phyloP scores from a whole-genome alignment of 2,888 invertebrate genomes.

The Omphaloscelis lunosa region DNA sequence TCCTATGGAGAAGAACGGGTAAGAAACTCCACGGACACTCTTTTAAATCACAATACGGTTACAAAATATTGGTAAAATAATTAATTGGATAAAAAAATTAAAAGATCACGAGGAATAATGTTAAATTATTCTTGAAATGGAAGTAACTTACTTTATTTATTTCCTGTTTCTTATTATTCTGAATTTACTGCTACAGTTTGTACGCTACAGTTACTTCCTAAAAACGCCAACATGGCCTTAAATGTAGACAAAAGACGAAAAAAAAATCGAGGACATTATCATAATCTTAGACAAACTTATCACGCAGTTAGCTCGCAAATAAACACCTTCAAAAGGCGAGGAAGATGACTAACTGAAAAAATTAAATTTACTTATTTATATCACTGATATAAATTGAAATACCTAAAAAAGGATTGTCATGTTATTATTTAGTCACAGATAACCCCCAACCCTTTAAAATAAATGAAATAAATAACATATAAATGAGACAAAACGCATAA shows the following conservation, averaged over 20 bases:
- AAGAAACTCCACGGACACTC: too few relatives aligned
- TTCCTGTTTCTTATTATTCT: not conserved
- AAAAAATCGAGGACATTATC: not conserved
- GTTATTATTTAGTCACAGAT: constrained; percentile 63
- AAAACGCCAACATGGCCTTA: not conserved
- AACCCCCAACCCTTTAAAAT: constrained; percentile 63
- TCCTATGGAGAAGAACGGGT: too few relatives aligned
- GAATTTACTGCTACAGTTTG: not conserved
- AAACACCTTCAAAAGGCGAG: too few relatives aligned
- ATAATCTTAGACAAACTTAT: not conserved
- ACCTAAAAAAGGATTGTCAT: too few relatives aligned
- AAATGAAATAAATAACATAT: constrained; percentile 51
- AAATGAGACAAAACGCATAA: constrained; percentile 33
- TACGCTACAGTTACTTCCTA: not conserved
- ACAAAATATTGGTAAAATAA: too few relatives aligned
- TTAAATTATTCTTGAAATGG: not conserved
- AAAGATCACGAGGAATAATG: not conserved
- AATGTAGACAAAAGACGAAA: not conserved
- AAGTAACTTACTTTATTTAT: not conserved
- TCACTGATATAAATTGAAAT: too few relatives aligned
- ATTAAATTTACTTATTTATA: not conserved
- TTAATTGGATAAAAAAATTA: too few relatives aligned
- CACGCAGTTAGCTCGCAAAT: not conserved
- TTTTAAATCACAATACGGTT: too few relatives aligned
- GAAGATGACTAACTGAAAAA: not conserved